A percentile compares a stretch with the other conserved stretches of the same genome.
Conservation (phyloP, 1,140 invertebrate genomes). For the Sinonovacula constricta region DNA sequence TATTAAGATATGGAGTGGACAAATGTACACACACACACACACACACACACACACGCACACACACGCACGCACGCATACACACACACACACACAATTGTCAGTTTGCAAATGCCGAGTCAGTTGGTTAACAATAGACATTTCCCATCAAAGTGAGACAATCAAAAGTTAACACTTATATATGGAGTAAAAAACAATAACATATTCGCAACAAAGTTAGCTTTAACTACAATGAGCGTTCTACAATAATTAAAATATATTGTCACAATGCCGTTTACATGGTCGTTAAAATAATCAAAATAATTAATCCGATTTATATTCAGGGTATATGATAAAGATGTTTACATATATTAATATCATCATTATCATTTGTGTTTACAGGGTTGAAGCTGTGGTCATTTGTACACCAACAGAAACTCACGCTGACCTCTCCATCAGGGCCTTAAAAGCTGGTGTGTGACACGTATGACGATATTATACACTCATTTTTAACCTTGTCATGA, state of each 20-base stretch:
- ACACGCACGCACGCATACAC: too few relatives aligned
- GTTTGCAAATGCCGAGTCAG: too few relatives aligned
- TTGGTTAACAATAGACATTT: too few relatives aligned
- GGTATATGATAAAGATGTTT: background rate
- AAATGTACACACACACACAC: too few relatives aligned
- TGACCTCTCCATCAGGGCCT: background rate
- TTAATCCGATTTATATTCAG: too few relatives aligned
- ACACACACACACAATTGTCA: too few relatives aligned
- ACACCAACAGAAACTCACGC: conserved; percentile 30
- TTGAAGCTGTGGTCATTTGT: conserved; percentile 10
- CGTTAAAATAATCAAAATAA: background rate
- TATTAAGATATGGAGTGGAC: too few relatives aligned
- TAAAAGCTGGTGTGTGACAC: conserved; percentile 10
- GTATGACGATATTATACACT: background rate
- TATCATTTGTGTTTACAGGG: background rate
- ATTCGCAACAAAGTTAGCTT: background rate
- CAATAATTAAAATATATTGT: background rate
- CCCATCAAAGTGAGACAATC: too few relatives aligned
- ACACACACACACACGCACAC: too few relatives aligned
- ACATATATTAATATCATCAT: background rate
- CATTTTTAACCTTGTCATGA: background rate
- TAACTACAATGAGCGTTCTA: background rate
- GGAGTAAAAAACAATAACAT: background rate
- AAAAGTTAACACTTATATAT: background rate
- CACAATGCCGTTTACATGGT: background rate